These are phyloP conservation scores for Drosophila birchii DNA, from an alignment of 2,888 invertebrate genomes.

Conservation along the genomic window DNA sequence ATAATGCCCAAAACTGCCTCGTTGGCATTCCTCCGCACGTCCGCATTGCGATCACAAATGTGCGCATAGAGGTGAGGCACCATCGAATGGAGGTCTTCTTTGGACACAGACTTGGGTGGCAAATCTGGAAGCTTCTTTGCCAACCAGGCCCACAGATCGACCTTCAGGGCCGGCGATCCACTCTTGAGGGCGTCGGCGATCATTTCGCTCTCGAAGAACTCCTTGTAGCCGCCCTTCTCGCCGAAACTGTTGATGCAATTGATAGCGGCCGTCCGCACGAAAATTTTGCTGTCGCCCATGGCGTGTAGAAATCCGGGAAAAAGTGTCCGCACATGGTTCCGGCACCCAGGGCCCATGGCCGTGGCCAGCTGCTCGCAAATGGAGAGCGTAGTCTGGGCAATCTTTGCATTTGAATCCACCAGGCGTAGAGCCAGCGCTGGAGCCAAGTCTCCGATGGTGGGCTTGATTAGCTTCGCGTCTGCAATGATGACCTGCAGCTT, in stretches of 20 bases:
- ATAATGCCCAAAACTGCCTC: slow-evolving; percentile 96
- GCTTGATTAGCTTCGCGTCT: slow-evolving; percentile 92
- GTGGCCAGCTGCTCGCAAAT: slow-evolving; percentile 93
- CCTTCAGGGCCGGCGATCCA: slow-evolving; percentile 93
- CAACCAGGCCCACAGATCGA: slow-evolving; percentile 94
- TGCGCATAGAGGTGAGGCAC: slow-evolving; percentile 92
- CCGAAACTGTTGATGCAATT: slow-evolving; percentile 95
- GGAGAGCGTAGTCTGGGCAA: slow-evolving; percentile 92
- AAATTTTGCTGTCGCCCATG: slow-evolving; percentile 90
- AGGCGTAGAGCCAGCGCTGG: slow-evolving; percentile 91
- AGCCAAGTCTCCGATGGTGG: slow-evolving; percentile 93
- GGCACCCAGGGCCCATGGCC: slow-evolving; percentile 93
- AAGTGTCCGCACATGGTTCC: slow-evolving; percentile 91
- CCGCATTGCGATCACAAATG: slow-evolving; percentile 95
- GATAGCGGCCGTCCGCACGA: slow-evolving; percentile 92
- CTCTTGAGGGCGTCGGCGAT: slow-evolving; percentile 93
- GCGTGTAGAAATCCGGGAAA: slow-evolving; percentile 95
- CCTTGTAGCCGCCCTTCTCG: slow-evolving; percentile 91
- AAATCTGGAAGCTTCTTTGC: slow-evolving; percentile 91
- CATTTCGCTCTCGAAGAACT: slow-evolving; percentile 94
- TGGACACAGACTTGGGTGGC: slow-evolving; percentile 89
- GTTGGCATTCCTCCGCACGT: slow-evolving; percentile 95
- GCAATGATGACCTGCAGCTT: slow-evolving; percentile 83
- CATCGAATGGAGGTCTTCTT: slow-evolving; percentile 92
- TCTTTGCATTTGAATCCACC: slow-evolving; percentile 95